A percentile compares a stretch with the other conserved stretches of the same genome.
These are phyloP conservation scores for Nymphalis c-album DNA, from an alignment of 2,888 invertebrate species.

Conservation along the genomic window DNA sequence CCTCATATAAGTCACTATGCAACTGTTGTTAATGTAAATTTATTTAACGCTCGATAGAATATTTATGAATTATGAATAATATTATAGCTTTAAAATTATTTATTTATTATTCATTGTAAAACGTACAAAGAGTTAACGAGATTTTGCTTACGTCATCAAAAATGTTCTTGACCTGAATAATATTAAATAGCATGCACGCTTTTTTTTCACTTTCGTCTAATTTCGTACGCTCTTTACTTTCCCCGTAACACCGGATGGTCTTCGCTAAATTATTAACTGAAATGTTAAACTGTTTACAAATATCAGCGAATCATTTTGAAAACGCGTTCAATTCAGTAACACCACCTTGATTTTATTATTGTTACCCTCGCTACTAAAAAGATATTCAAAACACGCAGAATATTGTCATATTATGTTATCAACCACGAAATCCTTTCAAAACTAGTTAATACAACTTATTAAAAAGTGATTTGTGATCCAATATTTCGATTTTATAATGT, in stretches of 20 bases:
- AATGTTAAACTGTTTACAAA: background rate
- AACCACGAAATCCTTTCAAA: too few relatives aligned
- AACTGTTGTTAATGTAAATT: background rate
- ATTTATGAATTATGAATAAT: background rate
- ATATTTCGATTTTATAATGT: too few relatives aligned
- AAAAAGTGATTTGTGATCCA: too few relatives aligned
- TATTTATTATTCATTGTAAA: background rate
- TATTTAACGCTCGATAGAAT: background rate
- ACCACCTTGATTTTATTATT: too few relatives aligned
- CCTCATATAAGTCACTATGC: too few relatives aligned
- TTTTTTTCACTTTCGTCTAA: conserved; percentile 24
- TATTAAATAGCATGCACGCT: conserved; percentile 11
- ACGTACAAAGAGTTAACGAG: conserved; percentile 1
- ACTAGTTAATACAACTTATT: too few relatives aligned
- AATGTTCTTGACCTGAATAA: conserved; percentile 27
- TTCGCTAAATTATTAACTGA: conserved; percentile 3
- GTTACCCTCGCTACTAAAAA: too few relatives aligned
- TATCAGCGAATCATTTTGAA: too few relatives aligned
- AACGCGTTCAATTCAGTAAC: too few relatives aligned
- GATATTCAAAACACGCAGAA: too few relatives aligned
- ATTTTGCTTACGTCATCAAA: conserved; percentile 14
- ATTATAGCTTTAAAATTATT: background rate
- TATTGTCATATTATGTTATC: too few relatives aligned
- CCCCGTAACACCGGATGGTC: conserved; percentile 7
- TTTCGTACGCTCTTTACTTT: conserved; percentile 29